Evolutionary conservation across 37 sponge, comb jelly and placozoan species (phyloP).

Genomic region (Beroe forskalii): DNA sequence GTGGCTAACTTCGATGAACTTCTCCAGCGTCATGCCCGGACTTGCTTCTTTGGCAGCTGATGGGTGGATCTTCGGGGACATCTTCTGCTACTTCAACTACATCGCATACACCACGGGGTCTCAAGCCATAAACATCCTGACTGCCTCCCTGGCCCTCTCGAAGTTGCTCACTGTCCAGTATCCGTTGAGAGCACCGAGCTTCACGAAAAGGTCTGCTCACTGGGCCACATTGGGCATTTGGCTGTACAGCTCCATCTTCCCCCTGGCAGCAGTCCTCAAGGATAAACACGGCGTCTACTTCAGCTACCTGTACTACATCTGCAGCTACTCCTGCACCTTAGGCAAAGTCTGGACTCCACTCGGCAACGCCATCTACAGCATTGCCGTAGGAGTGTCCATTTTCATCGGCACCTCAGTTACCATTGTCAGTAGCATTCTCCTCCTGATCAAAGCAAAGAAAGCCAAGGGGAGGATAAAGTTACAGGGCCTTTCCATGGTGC

Average conservation of each 20-base stretch:
- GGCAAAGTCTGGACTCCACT: neutral
- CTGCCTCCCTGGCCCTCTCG: too few relatives aligned
- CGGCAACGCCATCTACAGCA: neutral
- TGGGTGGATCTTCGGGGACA: too few relatives aligned
- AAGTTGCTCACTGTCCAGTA: too few relatives aligned
- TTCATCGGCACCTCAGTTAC: neutral
- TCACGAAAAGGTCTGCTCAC: neutral
- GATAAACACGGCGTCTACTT: neutral
- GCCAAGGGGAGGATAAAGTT: neutral
- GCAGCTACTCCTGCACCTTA: neutral
- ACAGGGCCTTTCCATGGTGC: neutral
- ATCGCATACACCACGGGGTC: too few relatives aligned
- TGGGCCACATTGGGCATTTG: neutral
- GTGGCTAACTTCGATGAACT: neutral
- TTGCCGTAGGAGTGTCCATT: neutral
- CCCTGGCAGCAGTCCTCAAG: neutral
- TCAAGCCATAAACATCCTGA: too few relatives aligned
- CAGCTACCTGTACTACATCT: neutral
- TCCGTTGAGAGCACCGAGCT: neutral
- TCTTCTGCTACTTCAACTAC: too few relatives aligned
- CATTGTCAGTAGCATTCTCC: neutral
- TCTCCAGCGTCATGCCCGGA: too few relatives aligned
- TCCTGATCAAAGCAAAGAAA: neutral
- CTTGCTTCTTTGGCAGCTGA: too few relatives aligned
- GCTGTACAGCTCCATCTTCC: neutral